phyloP scores from a whole-genome alignment of 2,888 invertebrate species.

The Synergus umbraculus region DNA sequence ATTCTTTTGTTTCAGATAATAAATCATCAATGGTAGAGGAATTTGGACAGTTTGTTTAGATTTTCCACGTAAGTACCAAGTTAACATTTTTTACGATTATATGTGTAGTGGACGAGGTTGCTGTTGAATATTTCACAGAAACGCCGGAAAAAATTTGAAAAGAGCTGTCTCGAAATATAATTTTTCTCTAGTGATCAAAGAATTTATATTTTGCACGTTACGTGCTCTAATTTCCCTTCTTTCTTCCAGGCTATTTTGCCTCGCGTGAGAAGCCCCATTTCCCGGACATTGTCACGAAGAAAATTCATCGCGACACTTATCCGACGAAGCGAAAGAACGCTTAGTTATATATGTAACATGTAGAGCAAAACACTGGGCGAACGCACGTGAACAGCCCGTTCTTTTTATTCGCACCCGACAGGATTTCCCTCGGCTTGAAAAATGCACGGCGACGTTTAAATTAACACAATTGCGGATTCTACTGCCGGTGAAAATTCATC shows the following conservation, averaged over 20 bases:
- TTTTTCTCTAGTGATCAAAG: neutral
- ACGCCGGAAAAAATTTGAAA: neutral
- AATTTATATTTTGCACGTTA: slow-evolving; percentile 11
- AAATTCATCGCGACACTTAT: slow-evolving; percentile 39
- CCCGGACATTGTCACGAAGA: slow-evolving; percentile 27
- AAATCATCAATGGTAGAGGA: neutral
- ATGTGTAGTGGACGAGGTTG: neutral
- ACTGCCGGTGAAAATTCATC: neutral
- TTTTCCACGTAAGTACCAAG: neutral
- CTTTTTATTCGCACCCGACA: slow-evolving; percentile 27
- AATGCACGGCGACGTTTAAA: slow-evolving; percentile 29
- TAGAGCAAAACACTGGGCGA: slow-evolving; percentile 30
- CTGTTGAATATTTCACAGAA: neutral
- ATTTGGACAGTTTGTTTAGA: neutral
- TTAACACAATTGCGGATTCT: slow-evolving; percentile 39
- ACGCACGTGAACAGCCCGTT: slow-evolving; percentile 29
- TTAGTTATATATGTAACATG: slow-evolving; percentile 21
- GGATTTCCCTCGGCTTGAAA: slow-evolving; percentile 32
- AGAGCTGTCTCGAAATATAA: neutral
- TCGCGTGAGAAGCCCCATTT: slow-evolving; percentile 13
- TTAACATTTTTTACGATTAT: neutral
- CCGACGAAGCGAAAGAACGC: slow-evolving; percentile 33
- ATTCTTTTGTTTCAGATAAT: neutral
- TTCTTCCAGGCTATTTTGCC: slow-evolving; percentile 6
- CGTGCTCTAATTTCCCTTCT: neutral